Evolutionary conservation across 2,797 vertebrate genomes (phyloP), one percentile per base, ranked within the genome.

Genomic region (Hirundo rustica): DNA sequence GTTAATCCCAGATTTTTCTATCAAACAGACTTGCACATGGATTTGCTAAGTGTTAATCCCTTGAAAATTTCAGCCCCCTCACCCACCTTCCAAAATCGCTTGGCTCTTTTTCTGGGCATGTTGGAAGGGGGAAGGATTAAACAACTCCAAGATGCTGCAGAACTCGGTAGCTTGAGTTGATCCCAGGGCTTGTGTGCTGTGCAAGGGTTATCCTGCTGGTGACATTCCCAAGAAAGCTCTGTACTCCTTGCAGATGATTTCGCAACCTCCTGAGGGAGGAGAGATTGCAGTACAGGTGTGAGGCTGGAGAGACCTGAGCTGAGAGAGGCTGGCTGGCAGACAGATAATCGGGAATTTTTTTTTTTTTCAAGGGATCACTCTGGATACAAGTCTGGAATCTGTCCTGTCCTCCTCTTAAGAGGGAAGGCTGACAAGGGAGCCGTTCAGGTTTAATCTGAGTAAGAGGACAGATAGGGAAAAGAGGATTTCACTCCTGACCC

Each of bases 1-100:
- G 48, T 77, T 97, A 95, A 97, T 93, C 93, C 87, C 44, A 75
- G 76, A 67, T 87, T 89, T 67, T 86, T 90, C 23, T 70, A 12
- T 70, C 80, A 71, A 58, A 85, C 71, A 48, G 65, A 23, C 85
- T 81, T 83, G 25, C 81, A 58, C 64, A 3, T 47, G 85, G 71
- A 62, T 95, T 93, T 95, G 74, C 74, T 61, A 75, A 73, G 57
- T 34, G 53, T 54, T 92, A 86, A 95, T 93, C 85, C 45, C 48
- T 64, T 47, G 55, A 70, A 51, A 64, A 50, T 62, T 81, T 93
- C 44, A 80, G 13, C 22, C 64, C 51, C 6, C 13, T 81, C 30
- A 23, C 14, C 9, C 36, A n/a, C 27, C 16, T 83, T 89, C 57
- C 21, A 40, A 88, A 82, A 76, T 42, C 3, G 0, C n/a, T 42